Evolutionary conservation across 2,888 invertebrate genomes (phyloP).

Genomic region (Andricus curvator): DNA sequence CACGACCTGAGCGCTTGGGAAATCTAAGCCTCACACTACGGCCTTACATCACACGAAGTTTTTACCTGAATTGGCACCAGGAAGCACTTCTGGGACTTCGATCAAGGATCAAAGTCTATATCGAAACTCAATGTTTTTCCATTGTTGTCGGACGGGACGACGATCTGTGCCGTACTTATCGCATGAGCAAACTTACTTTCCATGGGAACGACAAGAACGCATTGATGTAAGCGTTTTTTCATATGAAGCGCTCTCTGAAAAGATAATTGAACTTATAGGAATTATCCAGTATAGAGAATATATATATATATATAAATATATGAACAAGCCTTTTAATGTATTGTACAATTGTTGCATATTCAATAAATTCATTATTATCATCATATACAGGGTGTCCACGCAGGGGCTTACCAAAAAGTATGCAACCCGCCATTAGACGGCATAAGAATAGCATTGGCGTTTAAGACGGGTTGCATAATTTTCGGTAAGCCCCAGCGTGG

Average conservation of each 20-base stretch:
- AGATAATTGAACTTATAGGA: neutral
- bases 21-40: conserved; percentile 49
- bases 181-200: conserved; percentile 32
- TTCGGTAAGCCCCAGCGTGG: too few relatives aligned
- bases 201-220: neutral
- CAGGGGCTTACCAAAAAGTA: too few relatives aligned
- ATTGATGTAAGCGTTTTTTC: neutral
- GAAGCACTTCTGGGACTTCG: conserved; percentile 51
- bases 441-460: too few relatives aligned
- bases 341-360: too few relatives aligned
- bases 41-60: conserved; percentile 56
- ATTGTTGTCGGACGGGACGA: conserved; percentile 55
- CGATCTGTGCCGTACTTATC: conserved; percentile 15
- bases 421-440: too few relatives aligned
- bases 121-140: conserved; percentile 68
- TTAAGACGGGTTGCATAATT: too few relatives aligned
- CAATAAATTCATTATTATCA: too few relatives aligned
- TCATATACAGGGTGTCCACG: too few relatives aligned
- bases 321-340: too few relatives aligned
- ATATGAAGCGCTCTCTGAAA: neutral
- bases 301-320: neutral
- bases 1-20: conserved; percentile 56
- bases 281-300: neutral
- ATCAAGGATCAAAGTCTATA: conserved; percentile 46
- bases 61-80: conserved; percentile 69